Base-by-base conservation (phyloP, 2,113 vertebrate genomes). In the Euleptes europaea region DNA sequence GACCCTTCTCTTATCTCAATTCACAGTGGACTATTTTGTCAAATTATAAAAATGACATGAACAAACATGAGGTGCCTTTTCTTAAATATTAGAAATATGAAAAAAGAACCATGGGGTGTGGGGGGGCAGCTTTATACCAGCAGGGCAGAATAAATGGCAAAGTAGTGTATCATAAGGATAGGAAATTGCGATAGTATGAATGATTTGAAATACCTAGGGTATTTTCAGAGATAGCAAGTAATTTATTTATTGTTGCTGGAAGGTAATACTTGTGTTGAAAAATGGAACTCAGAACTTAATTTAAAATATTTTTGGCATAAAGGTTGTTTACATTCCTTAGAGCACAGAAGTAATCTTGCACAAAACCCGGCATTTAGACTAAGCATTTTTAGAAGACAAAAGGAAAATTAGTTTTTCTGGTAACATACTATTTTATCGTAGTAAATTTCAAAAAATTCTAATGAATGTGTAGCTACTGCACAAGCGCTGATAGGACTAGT, bases 191-290 rank as follows among this genome's bases (percentile, higher is more conserved):
- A 88, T 54, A 84, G 82, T 87, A 86, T 84, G 91, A 94, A 94
- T 92, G 88, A 94, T 77, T 92, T 90, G 89, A 94, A 94, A 92
- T 92, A 93, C 88, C 92, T 91, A 90, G 88, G 91, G 88, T 92
- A 92, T 95, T 93, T 91, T 91, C 84, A 14, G 54, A 92, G 74
- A 82, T 88, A 85, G 86, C 91, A 92, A 93, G 71, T 26, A 0
- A 91, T 94, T 91, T 91, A 92, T 92, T 93, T 77, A 54, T 90
- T 90, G 85, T 89, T 87, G 89, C 93, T 94, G 67, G 89, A 89
- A 95, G 93, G 90, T 92, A 94, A 93, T 92, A 92, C 89, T 94
- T 83, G 57, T 90, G 83, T 92, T 92, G 90, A 94, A 92, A 94
- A 92, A 95, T 92, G 88, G 88, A 73, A 91, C 88, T 87, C 81